Percentiles rank a stretch among this genome's conserved stretches.
phyloP scores from a whole-genome alignment of 2,888 invertebrate species.

The Clepsis dumicolana region DNA sequence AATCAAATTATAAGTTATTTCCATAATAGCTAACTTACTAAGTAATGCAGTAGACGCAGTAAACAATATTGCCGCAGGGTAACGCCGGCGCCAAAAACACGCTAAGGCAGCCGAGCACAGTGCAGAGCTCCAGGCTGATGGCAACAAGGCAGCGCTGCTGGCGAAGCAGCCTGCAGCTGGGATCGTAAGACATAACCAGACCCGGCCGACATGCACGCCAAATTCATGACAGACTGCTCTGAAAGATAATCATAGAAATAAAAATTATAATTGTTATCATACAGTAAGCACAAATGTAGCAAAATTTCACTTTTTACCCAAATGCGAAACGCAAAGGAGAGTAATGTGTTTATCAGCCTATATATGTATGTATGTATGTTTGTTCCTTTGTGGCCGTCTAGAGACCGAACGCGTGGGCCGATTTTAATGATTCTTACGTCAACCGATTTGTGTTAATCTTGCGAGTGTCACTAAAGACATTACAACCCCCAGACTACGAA shows the following conservation, averaged over 20 bases:
- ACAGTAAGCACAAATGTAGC: no score
- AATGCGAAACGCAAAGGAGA: no score
- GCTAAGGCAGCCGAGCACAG: constrained; percentile 93
- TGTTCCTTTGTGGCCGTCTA: no score
- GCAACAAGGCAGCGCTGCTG: constrained; percentile 94
- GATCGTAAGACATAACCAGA: constrained; percentile 92
- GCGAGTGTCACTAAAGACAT: no score
- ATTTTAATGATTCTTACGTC: no score
- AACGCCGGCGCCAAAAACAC: constrained; percentile 94
- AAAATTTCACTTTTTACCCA: no score
- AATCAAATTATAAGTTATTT: background rate
- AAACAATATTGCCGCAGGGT: constrained; percentile 92
- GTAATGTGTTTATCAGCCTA: no score
- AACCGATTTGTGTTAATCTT: no score
- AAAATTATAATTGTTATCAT: no score
- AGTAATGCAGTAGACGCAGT: constrained; percentile 93
- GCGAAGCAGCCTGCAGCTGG: constrained; percentile 97
- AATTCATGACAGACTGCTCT: constrained; percentile 96
- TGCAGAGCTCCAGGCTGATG: constrained; percentile 98
- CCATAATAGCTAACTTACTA: constrained; percentile 65
- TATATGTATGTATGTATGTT: no score
- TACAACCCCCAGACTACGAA: no score
- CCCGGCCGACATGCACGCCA: constrained; percentile 94
- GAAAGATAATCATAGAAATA: constrained; percentile 37
- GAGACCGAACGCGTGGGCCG: no score